These are phyloP conservation scores for Trachymyrmex septentrionalis DNA, from an alignment of 1,140 invertebrate genomes.

Conservation along the genomic window DNA sequence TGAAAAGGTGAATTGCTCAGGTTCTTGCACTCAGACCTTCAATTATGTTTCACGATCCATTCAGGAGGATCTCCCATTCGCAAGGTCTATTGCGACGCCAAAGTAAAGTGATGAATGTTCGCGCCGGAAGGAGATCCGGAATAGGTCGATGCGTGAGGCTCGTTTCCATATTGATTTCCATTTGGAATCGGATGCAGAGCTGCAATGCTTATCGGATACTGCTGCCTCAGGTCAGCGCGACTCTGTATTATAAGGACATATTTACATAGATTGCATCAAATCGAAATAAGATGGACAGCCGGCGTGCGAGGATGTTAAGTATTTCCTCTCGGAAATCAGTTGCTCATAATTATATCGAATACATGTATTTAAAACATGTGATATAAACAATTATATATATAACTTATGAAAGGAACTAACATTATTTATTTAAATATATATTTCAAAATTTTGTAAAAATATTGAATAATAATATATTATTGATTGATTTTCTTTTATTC, in stretches of 20 bases:
- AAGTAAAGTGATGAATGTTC: conserved; percentile 73
- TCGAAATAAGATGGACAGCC: conserved; percentile 71
- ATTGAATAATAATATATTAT: background rate
- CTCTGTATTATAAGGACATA: conserved; percentile 47
- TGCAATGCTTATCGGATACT: conserved; percentile 72
- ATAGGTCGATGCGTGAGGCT: conserved; percentile 67
- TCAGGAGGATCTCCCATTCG: conserved; percentile 34
- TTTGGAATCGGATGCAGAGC: conserved; percentile 73
- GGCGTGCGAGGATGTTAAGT: conserved; percentile 57
- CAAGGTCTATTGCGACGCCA: conserved; percentile 68
- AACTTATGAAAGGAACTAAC: background rate
- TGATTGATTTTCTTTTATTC: background rate
- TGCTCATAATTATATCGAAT: conserved; percentile 8
- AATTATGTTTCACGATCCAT: conserved; percentile 49
- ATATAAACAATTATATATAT: background rate
- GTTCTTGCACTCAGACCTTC: conserved; percentile 36
- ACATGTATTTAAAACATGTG: no score
- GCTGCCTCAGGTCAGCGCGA: conserved; percentile 63
- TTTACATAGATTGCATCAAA: conserved; percentile 60
- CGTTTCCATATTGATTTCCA: conserved; percentile 75
- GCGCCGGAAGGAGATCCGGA: conserved; percentile 56
- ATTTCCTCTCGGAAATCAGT: conserved; percentile 55
- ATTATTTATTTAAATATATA: background rate
- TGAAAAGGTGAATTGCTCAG: background rate
- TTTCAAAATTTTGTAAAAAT: background rate